phyloP scores from a whole-genome alignment of 2,113 vertebrate genomes.

The Polyodon spathula region DNA sequence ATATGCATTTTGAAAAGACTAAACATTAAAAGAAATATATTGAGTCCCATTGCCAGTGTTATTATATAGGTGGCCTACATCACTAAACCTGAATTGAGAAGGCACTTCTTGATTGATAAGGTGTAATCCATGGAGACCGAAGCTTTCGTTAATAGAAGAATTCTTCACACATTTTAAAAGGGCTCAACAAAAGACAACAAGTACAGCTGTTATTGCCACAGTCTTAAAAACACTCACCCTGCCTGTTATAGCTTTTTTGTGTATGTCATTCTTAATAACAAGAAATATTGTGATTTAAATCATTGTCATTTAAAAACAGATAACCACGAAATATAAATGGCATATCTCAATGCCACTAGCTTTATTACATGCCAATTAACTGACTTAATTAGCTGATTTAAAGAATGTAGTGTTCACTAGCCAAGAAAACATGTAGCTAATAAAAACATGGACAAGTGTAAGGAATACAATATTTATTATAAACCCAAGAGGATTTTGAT shows the following conservation, averaged over 20 bases:
- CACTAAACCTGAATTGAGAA: background rate
- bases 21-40: background rate
- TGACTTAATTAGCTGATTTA: background rate
- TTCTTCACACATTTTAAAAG: background rate
- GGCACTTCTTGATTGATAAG: background rate
- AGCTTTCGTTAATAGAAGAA: background rate
- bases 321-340: background rate
- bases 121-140: background rate
- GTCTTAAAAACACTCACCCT: background rate
- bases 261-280: background rate
- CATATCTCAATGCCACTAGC: background rate
- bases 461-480: background rate
- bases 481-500: too few species aligned
- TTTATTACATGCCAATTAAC: background rate
- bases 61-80: background rate
- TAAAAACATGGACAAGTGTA: background rate
- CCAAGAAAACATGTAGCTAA: background rate
- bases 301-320: background rate
- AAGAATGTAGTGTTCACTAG: background rate
- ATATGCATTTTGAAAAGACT: conserved; percentile 22
- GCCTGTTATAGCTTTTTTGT: background rate
- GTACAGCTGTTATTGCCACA: background rate
- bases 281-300: background rate
- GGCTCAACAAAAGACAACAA: background rate
- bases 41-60: background rate